Percentiles rank a stretch among this genome's conserved stretches.
Evolutionary conservation across 2,113 vertebrate genomes (phyloP).

Genomic region (Trachemys scripta): DNA sequence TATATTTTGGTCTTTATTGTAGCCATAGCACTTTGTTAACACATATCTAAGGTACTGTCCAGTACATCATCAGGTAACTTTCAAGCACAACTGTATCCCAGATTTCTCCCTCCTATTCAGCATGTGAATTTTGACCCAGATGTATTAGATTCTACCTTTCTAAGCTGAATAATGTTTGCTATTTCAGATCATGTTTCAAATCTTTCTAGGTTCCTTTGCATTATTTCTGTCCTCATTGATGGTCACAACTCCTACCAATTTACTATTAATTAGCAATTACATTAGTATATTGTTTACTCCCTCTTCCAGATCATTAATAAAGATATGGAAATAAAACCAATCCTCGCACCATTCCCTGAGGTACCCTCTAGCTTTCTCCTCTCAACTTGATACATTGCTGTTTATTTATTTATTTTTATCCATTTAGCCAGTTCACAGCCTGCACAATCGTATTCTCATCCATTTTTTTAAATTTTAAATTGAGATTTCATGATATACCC

Average conservation of each 20-base stretch:
- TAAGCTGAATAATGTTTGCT: not conserved
- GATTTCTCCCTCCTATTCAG: not conserved
- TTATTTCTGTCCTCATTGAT: slow-evolving; percentile 11
- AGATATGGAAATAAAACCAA: slow-evolving; percentile 42
- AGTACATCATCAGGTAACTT: not conserved
- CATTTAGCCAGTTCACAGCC: slow-evolving; percentile 2
- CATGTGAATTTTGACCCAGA: not conserved
- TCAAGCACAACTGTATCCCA: not conserved
- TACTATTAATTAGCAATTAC: slow-evolving; percentile 14
- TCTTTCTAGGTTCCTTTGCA: slow-evolving; percentile 7
- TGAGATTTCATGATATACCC: slow-evolving; percentile 8
- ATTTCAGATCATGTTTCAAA: not conserved
- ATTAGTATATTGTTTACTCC: slow-evolving; percentile 29
- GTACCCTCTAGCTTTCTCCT: not conserved
- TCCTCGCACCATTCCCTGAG: slow-evolving; percentile 10
- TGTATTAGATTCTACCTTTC: not conserved
- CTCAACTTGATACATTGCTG: not conserved
- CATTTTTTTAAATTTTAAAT: slow-evolving; percentile 9
- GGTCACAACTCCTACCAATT: not conserved
- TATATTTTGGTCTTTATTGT: not conserved
- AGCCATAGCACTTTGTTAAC: not conserved
- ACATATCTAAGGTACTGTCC: not conserved
- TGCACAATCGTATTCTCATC: not conserved
- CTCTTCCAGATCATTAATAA: slow-evolving; percentile 31
- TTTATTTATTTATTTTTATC: slow-evolving; percentile 15